Evolutionary conservation across 1,140 invertebrate genomes (phyloP).

Genomic region (Colletes gigas): DNA sequence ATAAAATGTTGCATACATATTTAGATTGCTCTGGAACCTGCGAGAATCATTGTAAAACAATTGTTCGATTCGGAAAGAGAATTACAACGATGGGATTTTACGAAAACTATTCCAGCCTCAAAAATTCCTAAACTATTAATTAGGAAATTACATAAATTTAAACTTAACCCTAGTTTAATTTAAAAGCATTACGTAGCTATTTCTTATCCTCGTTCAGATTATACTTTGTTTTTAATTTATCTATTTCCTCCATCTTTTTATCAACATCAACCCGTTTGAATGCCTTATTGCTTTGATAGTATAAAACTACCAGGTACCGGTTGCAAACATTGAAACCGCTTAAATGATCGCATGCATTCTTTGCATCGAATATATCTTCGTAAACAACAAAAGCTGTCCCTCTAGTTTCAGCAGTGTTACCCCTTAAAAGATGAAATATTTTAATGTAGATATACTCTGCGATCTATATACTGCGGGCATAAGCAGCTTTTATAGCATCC

Average conservation of each 20-base stretch:
- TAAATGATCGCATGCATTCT: conserved; percentile 99
- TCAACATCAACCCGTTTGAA: conserved; percentile 98
- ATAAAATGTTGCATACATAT: background rate
- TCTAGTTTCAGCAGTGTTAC: conserved; percentile 98
- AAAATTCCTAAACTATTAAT: no score
- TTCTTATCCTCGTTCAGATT: conserved; percentile 84
- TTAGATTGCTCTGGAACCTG: background rate
- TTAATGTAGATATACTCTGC: background rate
- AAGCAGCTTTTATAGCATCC: no score
- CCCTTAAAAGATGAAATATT: conserved; percentile 83
- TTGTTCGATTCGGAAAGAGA: background rate
- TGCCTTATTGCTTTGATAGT: conserved; percentile 97
- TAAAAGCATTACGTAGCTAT: conserved; percentile 45
- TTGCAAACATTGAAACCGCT: conserved; percentile 99
- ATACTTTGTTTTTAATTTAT: conserved; percentile 98
- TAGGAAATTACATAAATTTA: background rate
- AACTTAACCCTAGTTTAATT: background rate
- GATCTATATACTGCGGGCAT: background rate
- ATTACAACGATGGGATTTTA: background rate
- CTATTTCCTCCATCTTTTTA: conserved; percentile 98
- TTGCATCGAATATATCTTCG: conserved; percentile 99
- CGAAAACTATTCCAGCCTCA: no score
- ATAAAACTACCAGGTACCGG: conserved; percentile 97
- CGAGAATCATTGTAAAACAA: background rate
- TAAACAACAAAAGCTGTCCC: conserved; percentile 99